These are phyloP conservation scores for Agonum fuliginosum DNA, from an alignment of 2,888 invertebrate genomes.

Conservation along the genomic window DNA sequence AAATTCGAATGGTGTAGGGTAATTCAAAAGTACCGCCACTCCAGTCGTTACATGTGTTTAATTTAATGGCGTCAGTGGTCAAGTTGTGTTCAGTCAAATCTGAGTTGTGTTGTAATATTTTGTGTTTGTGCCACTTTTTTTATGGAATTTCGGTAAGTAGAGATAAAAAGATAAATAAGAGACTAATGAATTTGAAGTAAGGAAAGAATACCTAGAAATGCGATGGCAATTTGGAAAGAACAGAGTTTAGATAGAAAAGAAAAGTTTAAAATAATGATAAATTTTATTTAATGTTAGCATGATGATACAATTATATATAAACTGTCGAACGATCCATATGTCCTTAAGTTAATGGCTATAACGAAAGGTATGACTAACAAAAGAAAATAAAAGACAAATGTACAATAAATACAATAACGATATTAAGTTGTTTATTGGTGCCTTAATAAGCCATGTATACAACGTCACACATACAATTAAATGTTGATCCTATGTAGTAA, in stretches of 20 bases:
- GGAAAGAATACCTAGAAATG: too few species aligned
- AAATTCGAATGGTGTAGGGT: too few species aligned
- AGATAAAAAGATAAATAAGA: too few species aligned
- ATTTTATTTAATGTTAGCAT: slow-evolving; percentile 41
- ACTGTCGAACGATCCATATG: slow-evolving; percentile 12
- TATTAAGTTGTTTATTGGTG: slow-evolving; percentile 79
- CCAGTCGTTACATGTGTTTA: too few species aligned
- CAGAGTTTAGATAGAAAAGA: background rate
- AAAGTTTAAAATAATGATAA: slow-evolving; percentile 29
- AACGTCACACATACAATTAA: slow-evolving; percentile 72
- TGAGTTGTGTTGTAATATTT: too few species aligned
- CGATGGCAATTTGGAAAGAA: slow-evolving; percentile 7
- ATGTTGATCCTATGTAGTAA: slow-evolving; percentile 64
- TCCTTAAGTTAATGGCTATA: slow-evolving; percentile 37
- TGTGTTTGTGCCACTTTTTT: too few species aligned
- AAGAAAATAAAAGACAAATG: slow-evolving; percentile 62
- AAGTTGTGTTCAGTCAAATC: too few species aligned
- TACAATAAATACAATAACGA: slow-evolving; percentile 76
- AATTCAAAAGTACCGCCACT: too few species aligned
- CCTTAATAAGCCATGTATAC: slow-evolving; percentile 72
- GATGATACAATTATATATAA: slow-evolving; percentile 46
- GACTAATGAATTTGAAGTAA: too few species aligned
- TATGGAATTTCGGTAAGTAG: too few species aligned
- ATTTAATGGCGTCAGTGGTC: too few species aligned
- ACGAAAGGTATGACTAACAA: slow-evolving; percentile 53